phyloP scores from a whole-genome alignment of 1,140 invertebrate species.

The Nixonia krombeini region DNA sequence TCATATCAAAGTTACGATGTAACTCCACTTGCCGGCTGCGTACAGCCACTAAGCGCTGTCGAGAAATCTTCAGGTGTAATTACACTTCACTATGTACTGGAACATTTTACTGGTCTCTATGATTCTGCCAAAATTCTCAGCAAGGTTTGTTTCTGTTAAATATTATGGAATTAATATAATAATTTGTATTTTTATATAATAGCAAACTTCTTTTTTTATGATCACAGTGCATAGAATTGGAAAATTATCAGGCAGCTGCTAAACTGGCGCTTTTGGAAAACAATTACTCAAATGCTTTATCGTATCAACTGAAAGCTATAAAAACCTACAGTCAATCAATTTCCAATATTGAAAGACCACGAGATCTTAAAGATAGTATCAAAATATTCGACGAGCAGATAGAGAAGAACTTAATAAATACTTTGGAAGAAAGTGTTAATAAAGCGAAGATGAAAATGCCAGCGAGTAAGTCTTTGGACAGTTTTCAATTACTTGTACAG shows the following conservation, averaged over 20 bases:
- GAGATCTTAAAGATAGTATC: slow-evolving; percentile 28
- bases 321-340: slow-evolving; percentile 41
- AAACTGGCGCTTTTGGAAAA: slow-evolving; percentile 68
- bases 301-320: slow-evolving; percentile 67
- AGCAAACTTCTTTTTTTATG: no score
- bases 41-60: slow-evolving; percentile 55
- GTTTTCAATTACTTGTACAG: slow-evolving; percentile 59
- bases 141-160: no score
- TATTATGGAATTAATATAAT: no score
- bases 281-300: slow-evolving; percentile 63
- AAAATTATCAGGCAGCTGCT: slow-evolving; percentile 70
- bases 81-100: slow-evolving; percentile 73
- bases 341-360: slow-evolving; percentile 24
- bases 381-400: slow-evolving; percentile 64
- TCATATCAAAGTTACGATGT: slow-evolving; percentile 65
- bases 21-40: slow-evolving; percentile 55
- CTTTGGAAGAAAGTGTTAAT: slow-evolving; percentile 59
- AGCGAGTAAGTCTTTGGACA: slow-evolving; percentile 66
- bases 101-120: slow-evolving; percentile 73
- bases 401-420: slow-evolving; percentile 64
- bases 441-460: slow-evolving; percentile 65
- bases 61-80: slow-evolving; percentile 58
- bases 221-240: slow-evolving; percentile 44
- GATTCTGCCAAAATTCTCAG: slow-evolving; percentile 70
- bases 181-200: no score